Evolutionary conservation across 2,113 vertebrate genomes (phyloP).

Genomic region (Macquaria ambigua): DNA sequence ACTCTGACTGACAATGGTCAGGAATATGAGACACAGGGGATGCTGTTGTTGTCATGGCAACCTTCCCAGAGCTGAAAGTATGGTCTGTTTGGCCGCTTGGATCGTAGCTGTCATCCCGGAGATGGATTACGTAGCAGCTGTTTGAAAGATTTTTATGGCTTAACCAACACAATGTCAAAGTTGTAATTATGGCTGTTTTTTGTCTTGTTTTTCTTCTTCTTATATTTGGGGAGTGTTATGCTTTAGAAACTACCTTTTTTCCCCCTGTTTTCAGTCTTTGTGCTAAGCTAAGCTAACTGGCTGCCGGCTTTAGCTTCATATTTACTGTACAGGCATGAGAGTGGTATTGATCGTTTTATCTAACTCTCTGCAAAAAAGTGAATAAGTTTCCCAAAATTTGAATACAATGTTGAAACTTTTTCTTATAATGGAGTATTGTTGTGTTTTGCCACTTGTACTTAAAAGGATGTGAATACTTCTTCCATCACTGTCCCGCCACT

Average conservation of each 20-base stretch:
- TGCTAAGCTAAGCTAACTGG: no score
- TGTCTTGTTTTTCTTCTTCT: not conserved
- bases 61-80: conserved; percentile 19
- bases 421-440: not conserved
- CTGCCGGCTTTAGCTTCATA: no score
- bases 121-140: conserved; percentile 20
- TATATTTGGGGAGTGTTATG: no score
- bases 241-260: no score
- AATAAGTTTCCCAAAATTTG: not conserved
- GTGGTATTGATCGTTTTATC: not conserved
- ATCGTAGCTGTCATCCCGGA: not conserved
- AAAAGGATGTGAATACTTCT: not conserved
- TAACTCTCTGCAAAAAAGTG: not conserved
- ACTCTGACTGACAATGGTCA: not conserved
- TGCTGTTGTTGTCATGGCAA: conserved; percentile 38
- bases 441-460: not conserved
- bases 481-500: not conserved
- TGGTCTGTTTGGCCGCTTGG: conserved; percentile 23
- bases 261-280: no score
- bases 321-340: no score
- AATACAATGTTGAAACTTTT: no score
- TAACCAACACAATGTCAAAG: not conserved
- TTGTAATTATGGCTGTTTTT: not conserved
- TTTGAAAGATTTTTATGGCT: conserved; percentile 2
- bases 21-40: not conserved